Evolutionary conservation across 2,888 invertebrate genomes (phyloP), one percentile per base, ranked within the genome.

Genomic region (Tenthredo distinguenda): DNA sequence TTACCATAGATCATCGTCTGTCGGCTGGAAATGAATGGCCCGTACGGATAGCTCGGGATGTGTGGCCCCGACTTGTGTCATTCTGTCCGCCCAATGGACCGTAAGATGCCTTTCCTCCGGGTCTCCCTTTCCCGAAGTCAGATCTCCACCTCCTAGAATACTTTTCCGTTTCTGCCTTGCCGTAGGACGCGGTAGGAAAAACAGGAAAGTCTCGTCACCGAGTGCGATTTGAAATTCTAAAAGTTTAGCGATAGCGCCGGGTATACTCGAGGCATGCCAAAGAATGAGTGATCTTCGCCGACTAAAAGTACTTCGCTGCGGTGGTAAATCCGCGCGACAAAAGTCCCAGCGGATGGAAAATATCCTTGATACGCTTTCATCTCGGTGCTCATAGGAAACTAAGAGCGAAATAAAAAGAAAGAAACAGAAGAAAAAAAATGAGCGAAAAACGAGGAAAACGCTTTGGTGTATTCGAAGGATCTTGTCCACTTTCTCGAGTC

Each of bases 1-100:
- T 90, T 88, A 86, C 89, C 91, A 91, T 92, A 92, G 92, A 92
- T 92, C 92, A 92, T 92, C 91, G 89, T 90, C 90, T 90, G 92
- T 92, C 93, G 88, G 87, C 87, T 47, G 84, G 88, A 88, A 91
- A 92, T 89, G 91, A 92, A 92, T 91, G 91, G 90, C 89, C 88
- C 86, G 87, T 87, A 34, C 62, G 87, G 87, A 88, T 87, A 87
- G 88, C 87, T 89, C 87, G 86, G 68, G 87, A 86, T 55, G 84
- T 68, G 83, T 84, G 86, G 90, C 91, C 90, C 85, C 31, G 90
- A 91, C 91, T 91, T 92, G 91, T 91, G 91, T 92, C 91, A 92
- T 92, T 89, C 92, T 90, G 91, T 91, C 92, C 89, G 89, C 87
- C 89, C 92, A 92, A 92, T 93, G 92, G 91, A 91, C 92, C 91